phyloP scores from a whole-genome alignment of 2,113 vertebrate species.

The Camarhynchus parvulus region DNA sequence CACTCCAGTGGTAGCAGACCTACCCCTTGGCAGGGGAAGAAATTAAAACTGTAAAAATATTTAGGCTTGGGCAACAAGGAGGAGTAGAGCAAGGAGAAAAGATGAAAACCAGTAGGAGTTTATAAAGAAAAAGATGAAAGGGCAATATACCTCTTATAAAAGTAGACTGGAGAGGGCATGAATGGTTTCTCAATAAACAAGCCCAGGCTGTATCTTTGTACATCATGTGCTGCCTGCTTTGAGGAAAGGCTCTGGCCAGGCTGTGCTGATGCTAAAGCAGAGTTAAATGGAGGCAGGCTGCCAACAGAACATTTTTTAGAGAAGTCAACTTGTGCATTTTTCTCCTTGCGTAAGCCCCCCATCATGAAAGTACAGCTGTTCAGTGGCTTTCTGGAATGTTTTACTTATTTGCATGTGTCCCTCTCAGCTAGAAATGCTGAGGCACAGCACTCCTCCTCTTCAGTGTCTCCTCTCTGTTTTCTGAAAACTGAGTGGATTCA shows the following conservation, averaged over 20 bases:
- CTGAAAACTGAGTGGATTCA: neutral
- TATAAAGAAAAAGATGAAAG: neutral
- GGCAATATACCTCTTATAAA: neutral
- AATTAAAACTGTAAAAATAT: neutral
- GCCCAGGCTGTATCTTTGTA: neutral
- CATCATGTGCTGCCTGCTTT: neutral
- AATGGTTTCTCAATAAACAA: neutral
- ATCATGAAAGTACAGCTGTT: constrained; percentile 43
- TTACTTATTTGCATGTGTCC: neutral
- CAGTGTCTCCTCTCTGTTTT: neutral
- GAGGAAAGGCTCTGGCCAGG: neutral
- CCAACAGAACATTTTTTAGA: constrained; percentile 26
- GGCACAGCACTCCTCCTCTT: neutral
- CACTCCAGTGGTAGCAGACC: neutral
- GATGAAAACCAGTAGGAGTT: neutral
- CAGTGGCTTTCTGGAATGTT: constrained; percentile 42
- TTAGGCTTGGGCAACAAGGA: neutral
- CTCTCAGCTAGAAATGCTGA: neutral
- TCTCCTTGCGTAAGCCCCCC: neutral
- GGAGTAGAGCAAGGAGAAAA: neutral
- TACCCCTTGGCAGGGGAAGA: fast-evolving
- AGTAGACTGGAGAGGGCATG: neutral
- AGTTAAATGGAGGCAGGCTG: neutral
- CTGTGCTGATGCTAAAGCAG: neutral
- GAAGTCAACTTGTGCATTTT: constrained; percentile 10